Evolutionary conservation across 2,888 invertebrate genomes (phyloP).

Genomic region (Lottia scabra): DNA sequence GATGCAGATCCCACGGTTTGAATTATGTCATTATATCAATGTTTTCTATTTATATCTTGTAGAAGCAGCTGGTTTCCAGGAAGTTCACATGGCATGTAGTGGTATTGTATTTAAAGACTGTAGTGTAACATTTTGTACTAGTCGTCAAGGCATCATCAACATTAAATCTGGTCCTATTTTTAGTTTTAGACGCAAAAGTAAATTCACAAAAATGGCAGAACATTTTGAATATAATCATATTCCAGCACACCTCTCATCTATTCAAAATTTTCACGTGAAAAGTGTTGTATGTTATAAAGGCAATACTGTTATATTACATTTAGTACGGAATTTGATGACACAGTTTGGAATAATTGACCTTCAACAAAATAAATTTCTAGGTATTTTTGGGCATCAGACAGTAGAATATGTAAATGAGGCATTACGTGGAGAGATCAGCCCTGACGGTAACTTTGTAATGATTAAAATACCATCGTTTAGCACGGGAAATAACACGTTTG

Average conservation of each 20-base stretch:
- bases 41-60: constrained; percentile 28
- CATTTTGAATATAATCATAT: constrained; percentile 70
- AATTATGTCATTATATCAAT: background rate
- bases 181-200: constrained; percentile 64
- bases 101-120: constrained; percentile 67
- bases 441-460: constrained; percentile 64
- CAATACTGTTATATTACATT: constrained; percentile 63
- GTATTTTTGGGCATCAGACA: constrained; percentile 65
- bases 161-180: constrained; percentile 65
- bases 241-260: constrained; percentile 68
- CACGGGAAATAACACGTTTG: constrained; percentile 45
- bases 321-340: constrained; percentile 64
- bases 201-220: constrained; percentile 69
- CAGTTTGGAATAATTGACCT: constrained; percentile 67
- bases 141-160: constrained; percentile 67
- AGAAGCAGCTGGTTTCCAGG: constrained; percentile 67
- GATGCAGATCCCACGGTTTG: too few relatives aligned
- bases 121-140: constrained; percentile 67
- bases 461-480: constrained; percentile 58
- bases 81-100: constrained; percentile 63
- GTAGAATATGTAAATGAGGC: constrained; percentile 65
- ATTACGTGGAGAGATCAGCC: constrained; percentile 63
- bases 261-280: constrained; percentile 68
- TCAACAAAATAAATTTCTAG: constrained; percentile 65
- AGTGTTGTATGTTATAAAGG: constrained; percentile 66